Evolutionary conservation across 1,140 invertebrate species (phyloP).

Genomic region (Lasaia peninsularis): DNA sequence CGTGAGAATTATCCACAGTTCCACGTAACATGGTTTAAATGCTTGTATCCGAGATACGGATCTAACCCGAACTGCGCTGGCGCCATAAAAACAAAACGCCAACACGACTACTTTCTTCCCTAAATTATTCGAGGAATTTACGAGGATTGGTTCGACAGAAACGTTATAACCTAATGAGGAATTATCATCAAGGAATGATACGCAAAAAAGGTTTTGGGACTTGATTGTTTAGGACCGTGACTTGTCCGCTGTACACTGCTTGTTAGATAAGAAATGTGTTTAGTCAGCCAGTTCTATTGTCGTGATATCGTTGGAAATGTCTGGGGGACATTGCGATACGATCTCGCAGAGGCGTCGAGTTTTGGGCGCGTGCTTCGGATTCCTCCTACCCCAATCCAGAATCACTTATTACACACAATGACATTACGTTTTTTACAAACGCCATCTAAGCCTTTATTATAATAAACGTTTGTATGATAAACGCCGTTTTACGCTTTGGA

Average conservation of each 20-base stretch:
- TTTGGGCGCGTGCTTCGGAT: conserved; percentile 68
- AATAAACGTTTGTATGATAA: conserved; percentile 62
- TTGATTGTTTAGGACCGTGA: conserved; percentile 1
- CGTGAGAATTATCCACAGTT: conserved; percentile 68
- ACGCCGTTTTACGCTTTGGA: conserved; percentile 52
- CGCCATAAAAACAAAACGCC: conserved; percentile 76
- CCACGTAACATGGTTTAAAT: conserved; percentile 74
- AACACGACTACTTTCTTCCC: conserved; percentile 73
- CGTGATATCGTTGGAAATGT: conserved; percentile 33
- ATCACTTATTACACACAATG: conserved; percentile 72
- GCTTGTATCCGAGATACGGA: conserved; percentile 73
- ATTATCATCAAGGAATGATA: conserved; percentile 62
- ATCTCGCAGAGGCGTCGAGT: conserved; percentile 49
- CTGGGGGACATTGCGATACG: conserved; percentile 67
- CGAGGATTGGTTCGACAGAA: conserved; percentile 70
- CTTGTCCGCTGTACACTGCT: conserved; percentile 43
- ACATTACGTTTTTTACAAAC: conserved; percentile 63
- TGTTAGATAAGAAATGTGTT: conserved; percentile 27
- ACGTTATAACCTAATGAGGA: conserved; percentile 76
- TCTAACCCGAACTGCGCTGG: conserved; percentile 69
- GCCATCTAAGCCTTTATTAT: conserved; percentile 64
- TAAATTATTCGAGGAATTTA: conserved; percentile 75
- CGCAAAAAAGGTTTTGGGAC: neutral
- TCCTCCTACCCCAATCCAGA: conserved; percentile 44
- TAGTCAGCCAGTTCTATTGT: conserved; percentile 36